Percentiles rank a stretch among this genome's conserved stretches.
phyloP scores from a whole-genome alignment of 1,140 invertebrate species.

The Holcopasites calliopsidis region DNA sequence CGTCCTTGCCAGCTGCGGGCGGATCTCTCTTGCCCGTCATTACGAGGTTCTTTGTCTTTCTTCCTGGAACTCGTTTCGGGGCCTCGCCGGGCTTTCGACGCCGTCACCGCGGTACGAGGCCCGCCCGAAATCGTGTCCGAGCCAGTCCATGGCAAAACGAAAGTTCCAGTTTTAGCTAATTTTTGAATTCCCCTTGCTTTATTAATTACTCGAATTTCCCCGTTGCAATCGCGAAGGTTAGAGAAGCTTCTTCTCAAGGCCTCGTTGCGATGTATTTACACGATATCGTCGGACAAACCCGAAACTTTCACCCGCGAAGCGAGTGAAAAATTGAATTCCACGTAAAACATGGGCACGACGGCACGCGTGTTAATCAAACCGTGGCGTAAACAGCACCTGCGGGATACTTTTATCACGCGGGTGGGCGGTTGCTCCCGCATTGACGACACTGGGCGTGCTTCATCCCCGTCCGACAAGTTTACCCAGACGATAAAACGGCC shows the following conservation, averaged over 20 bases:
- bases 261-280: too few species aligned
- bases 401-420: not conserved
- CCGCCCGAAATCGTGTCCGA: constrained; percentile 31
- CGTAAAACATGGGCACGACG: not conserved
- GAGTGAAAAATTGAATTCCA: constrained; percentile 18
- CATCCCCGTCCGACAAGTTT: constrained; percentile 41
- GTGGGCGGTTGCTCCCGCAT: constrained; percentile 37
- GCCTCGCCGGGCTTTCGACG: constrained; percentile 13
- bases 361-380: not conserved
- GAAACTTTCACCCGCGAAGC: not conserved
- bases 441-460: constrained; percentile 24
- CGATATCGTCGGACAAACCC: too few species aligned
- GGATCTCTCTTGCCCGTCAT: constrained; percentile 40
- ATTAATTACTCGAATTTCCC: too few species aligned
- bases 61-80: constrained; percentile 66
- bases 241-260: too few species aligned
- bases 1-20: not conserved
- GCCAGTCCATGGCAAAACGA: too few species aligned
- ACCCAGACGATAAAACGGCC: constrained; percentile 56
- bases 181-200: too few species aligned
- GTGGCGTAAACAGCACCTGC: not conserved
- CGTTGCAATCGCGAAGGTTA: too few species aligned
- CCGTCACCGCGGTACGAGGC: not conserved
- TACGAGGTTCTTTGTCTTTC: constrained; percentile 55
- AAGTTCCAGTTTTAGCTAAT: too few species aligned